Evolutionary conservation across 1,140 invertebrate species (phyloP).

Genomic region (Philotrypesis tridentata): DNA sequence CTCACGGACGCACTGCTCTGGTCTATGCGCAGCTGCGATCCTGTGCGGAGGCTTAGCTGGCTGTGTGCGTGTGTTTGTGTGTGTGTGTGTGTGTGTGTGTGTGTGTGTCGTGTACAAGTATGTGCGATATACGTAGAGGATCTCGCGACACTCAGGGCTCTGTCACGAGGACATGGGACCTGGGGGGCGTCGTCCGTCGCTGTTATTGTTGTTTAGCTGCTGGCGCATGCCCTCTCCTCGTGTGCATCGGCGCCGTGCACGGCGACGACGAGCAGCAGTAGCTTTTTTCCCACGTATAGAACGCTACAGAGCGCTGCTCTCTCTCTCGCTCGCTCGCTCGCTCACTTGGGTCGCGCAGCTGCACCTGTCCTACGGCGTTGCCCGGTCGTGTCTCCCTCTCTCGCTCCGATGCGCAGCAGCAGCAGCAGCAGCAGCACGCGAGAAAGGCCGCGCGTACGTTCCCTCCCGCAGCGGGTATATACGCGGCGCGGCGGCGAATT

Average conservation of each 20-base stretch:
- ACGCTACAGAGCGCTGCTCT: background rate
- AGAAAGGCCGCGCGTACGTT: constrained; percentile 31
- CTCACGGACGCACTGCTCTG: too few species aligned
- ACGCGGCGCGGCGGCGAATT: constrained; percentile 25
- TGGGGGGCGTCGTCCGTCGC: background rate
- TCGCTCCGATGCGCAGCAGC: constrained; percentile 46
- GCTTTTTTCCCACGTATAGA: constrained; percentile 39
- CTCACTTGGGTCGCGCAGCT: constrained; percentile 24
- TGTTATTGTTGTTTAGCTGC: background rate
- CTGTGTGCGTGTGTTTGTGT: too few species aligned
- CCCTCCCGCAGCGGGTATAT: constrained; percentile 1
- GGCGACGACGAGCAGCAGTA: background rate
- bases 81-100: background rate
- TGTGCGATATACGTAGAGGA: too few species aligned
- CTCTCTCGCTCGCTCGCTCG: constrained; percentile 14
- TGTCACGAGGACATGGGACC: constrained; percentile 2
- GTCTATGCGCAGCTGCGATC: background rate
- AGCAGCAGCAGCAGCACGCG: constrained; percentile 35
- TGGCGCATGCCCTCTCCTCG: constrained; percentile 1
- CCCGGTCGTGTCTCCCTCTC: constrained; percentile 47
- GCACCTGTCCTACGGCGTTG: constrained; percentile 44
- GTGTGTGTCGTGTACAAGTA: too few species aligned
- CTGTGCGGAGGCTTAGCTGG: too few species aligned
- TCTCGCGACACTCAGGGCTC: background rate
- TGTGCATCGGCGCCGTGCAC: background rate